Evolutionary conservation across 2,888 invertebrate genomes (phyloP), one percentile per base, ranked within the genome.

Genomic region (Acleris cristana): DNA sequence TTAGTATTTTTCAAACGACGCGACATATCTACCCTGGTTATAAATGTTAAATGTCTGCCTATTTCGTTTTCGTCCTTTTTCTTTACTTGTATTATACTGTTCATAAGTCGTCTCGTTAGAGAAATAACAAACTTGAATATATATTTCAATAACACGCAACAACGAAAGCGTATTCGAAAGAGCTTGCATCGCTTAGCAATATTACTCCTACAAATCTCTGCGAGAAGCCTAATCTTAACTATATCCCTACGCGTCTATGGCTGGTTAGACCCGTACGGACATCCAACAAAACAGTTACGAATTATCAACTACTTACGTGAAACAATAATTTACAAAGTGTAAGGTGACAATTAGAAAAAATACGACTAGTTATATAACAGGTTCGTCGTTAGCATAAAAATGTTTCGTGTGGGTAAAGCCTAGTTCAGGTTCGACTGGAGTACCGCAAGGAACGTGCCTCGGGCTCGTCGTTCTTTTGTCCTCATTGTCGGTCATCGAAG

Each of bases 261-360:
- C 92, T 90, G 91, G 91, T 87, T 89, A 90, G 89, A 87, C 84
- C 75, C 89, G 83, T 84, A 87, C 77, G 87, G 84, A 85, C 82
- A 80, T 74, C 77, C 76, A 76, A 79, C 79, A 75, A 78, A 77
- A 69, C 70, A 61, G 14, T 59, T 64, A 64, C 64, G 63, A 72
- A 66, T 72, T 70, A 70, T 73, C 71, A 74, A 71, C 76, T 80
- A 78, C 72, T 64, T 78, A 75, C 66, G 65, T 72, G 72, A 75
- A 73, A 73, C 71, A 56, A 71, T 69, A 72, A 59, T 70, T 62
- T 62, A 67, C 66, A 66, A 26, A 71, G 60, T 64, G 64, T 66
- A 72, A 70, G 66, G 71, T 79, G 78, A 81, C 71, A 74, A 73
- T 73, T 76, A 76, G 76, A 79, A 81, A 79, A 78, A 77, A 79